Evolutionary conservation across 1,140 invertebrate genomes (phyloP).

Genomic region (Lepidurus packardi): DNA sequence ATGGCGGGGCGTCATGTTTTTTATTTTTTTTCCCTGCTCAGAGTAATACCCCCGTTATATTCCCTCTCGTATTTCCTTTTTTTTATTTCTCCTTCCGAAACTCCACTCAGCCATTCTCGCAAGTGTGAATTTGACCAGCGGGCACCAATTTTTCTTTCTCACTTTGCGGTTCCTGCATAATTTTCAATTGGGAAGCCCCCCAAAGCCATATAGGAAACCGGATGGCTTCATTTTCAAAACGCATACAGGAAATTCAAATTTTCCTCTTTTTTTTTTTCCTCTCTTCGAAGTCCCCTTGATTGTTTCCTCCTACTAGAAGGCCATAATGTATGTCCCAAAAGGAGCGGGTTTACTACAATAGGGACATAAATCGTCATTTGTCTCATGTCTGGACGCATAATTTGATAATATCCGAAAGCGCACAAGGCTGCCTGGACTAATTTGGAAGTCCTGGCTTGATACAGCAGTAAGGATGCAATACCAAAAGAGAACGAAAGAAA

Average conservation of each 20-base stretch:
- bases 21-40: not conserved
- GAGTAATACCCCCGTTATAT: not conserved
- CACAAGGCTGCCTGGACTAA: not conserved
- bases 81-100: not conserved
- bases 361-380: constrained; percentile 1
- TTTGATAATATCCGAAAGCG: constrained; percentile 1
- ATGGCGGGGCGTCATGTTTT: constrained; percentile 8
- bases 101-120: not conserved
- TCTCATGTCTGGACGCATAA: not conserved
- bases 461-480: too few relatives aligned
- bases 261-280: not conserved
- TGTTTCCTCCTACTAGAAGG: not conserved
- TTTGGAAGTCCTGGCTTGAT: too few relatives aligned
- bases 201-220: constrained; percentile 17
- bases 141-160: not conserved
- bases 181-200: constrained; percentile 13
- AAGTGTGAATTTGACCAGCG: constrained; percentile 21
- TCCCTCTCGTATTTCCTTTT: not conserved
- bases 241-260: constrained; percentile 19
- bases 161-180: constrained; percentile 21
- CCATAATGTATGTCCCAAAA: not conserved
- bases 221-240: constrained; percentile 17
- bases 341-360: not conserved
- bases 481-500: too few relatives aligned
- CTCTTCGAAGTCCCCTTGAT: not conserved